phyloP scores from a whole-genome alignment of 1,140 invertebrate genomes.

The Globodera rostochiensis region DNA sequence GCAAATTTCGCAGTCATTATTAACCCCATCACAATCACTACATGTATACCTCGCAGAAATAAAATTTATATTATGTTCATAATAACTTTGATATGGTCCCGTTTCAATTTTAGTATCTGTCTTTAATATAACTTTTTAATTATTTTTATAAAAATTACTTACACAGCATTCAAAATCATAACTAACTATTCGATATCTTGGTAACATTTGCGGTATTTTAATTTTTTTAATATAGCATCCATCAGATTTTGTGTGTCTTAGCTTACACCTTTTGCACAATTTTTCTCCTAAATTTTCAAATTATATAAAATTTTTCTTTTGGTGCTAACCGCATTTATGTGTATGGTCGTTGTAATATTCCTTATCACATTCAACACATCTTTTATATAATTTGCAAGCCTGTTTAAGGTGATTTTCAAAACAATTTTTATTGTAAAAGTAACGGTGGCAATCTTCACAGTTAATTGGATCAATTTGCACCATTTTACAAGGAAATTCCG shows the following conservation, averaged over 20 bases:
- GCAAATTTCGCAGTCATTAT: not conserved
- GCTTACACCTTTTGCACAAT: not conserved
- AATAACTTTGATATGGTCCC: too few relatives aligned
- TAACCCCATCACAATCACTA: not conserved
- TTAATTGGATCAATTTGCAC: not conserved
- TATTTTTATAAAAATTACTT: too few relatives aligned
- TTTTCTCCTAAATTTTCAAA: not conserved
- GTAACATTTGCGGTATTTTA: not conserved
- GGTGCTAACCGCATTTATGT: not conserved
- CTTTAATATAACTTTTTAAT: not conserved
- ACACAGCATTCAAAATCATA: too few relatives aligned
- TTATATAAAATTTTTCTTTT: too few relatives aligned
- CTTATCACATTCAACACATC: slow-evolving; percentile 1
- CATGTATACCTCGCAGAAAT: not conserved
- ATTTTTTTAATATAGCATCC: slow-evolving; percentile 2
- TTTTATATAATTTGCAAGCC: not conserved
- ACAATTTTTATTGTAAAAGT: not conserved
- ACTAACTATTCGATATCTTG: too few relatives aligned
- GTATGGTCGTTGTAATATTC: not conserved
- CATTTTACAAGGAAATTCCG: not conserved
- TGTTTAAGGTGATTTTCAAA: not conserved
- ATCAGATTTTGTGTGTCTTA: not conserved
- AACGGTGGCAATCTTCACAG: not conserved
- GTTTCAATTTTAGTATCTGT: not conserved
- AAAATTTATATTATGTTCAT: not conserved